Base-by-base conservation (phyloP, 2,888 invertebrate species). In the Electrophaes corylata region DNA sequence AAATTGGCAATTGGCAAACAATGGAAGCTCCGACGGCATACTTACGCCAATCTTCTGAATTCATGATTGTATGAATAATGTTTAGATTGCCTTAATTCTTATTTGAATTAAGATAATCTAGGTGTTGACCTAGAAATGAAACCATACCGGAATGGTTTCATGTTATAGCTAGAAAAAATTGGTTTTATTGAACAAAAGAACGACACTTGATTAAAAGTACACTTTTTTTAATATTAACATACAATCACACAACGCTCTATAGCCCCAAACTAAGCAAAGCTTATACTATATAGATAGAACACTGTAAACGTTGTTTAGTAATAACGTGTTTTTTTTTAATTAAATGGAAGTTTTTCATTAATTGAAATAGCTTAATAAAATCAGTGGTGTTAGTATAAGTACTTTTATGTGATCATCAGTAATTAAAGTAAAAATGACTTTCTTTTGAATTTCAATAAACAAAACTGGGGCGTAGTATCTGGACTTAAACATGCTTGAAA, bases 1-100 rank as follows among this genome's bases (percentile, higher is more conserved):
- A 57, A 62, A 64, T 62, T 64, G 60, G 52, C 45, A 54, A 47
- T 54, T 45, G 46, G 43, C 54, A 55, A 54, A 57, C 53, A 57
- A 57, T 47, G 48, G 53, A 31, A 43, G 48, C 19, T 16, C 5
- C 35, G 39, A 26, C 41, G 43, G 18, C 67, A 84, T 67, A 86
- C 81, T 85, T 79, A 83, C 79, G 83, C 81, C 80, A 81, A 81
- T 85, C 84, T 60, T 77, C 65, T 74, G 78, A 78, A 82, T 80
- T 73, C 70, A 81, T 79, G 77, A 41, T 41, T 20, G n/a, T 76
- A 60, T 65, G 66, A 66, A 69, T 69, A 65, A 69, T 78, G 73
- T 78, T 79, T 74, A 75, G 74, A 75, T 79, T 82, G 78, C 71
- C 74, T 81, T 81, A 79, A 83, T 76, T 84, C 77, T 84, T 82